These are phyloP conservation scores for Trematomus loennbergii DNA, from an alignment of 2,113 vertebrate species.

Conservation along the genomic window DNA sequence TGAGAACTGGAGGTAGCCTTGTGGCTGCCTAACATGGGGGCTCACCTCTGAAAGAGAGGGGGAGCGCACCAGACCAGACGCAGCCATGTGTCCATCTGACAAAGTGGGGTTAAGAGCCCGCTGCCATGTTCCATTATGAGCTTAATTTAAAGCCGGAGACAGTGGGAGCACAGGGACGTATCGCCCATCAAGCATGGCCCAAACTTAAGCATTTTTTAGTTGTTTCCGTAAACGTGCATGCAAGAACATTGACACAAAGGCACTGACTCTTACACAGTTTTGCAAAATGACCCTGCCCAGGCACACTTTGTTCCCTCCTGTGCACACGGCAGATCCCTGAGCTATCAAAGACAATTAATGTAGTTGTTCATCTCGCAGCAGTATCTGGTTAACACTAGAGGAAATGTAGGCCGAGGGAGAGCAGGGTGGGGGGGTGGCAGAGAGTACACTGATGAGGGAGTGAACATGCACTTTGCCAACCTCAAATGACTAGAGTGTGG, in stretches of 20 bases:
- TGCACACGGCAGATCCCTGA: constrained; percentile 55
- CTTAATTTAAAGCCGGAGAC: constrained; percentile 61
- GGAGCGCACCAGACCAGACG: constrained; percentile 41
- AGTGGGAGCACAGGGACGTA: constrained; percentile 36
- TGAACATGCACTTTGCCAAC: constrained; percentile 35
- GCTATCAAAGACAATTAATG: constrained; percentile 71
- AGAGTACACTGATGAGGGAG: constrained; percentile 42
- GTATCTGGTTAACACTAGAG: constrained; percentile 64
- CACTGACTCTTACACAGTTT: constrained; percentile 16
- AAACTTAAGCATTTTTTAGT: constrained; percentile 23
- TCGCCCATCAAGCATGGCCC: constrained; percentile 26
- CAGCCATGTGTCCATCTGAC: constrained; percentile 59
- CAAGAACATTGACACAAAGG: constrained; percentile 14
- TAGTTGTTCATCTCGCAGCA: constrained; percentile 57
- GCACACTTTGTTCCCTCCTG: constrained; percentile 19
- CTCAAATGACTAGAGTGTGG: constrained; percentile 23
- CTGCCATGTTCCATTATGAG: constrained; percentile 71
- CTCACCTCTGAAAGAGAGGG: constrained; percentile 52
- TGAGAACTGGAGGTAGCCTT: constrained; percentile 50
- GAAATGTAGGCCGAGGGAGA: constrained; percentile 39
- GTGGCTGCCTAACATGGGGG: constrained; percentile 34
- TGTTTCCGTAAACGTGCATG: constrained; percentile 13
- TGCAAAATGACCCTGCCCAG: constrained; percentile 40
- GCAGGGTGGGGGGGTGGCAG: neutral
- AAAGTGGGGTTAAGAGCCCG: constrained; percentile 71